A percentile compares a stretch with the other conserved stretches of the same genome.
These are phyloP conservation scores for Pecten maximus DNA, from an alignment of 2,888 invertebrate genomes.

Conservation along the genomic window DNA sequence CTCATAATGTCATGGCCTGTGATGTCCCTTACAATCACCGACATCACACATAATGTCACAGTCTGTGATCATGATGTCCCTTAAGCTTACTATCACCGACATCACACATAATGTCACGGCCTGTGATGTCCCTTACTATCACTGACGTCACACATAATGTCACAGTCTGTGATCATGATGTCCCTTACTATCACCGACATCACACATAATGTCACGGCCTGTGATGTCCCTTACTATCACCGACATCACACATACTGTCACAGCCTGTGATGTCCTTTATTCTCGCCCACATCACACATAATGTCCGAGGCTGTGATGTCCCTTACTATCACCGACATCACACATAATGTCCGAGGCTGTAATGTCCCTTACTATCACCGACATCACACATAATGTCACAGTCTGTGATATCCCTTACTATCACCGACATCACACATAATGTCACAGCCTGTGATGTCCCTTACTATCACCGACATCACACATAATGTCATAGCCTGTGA, in stretches of 20 bases:
- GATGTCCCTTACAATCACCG: too few species aligned
- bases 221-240: too few species aligned
- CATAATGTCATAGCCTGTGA: background rate
- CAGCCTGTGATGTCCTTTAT: background rate
- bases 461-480: background rate
- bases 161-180: background rate
- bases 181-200: background rate
- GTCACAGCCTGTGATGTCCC: background rate
- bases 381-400: background rate
- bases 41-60: too few species aligned
- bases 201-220: too few species aligned
- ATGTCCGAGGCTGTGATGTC: background rate
- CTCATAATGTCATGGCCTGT: too few species aligned
- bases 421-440: background rate
- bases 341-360: background rate
- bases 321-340: background rate
- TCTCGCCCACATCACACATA: background rate
- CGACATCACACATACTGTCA: background rate
- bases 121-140: too few species aligned
- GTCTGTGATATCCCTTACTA: background rate
- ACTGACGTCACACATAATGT: background rate
- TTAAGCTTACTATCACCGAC: too few species aligned
- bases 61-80: too few species aligned
- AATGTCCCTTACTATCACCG: background rate
- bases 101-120: too few species aligned